These are phyloP conservation scores for Bos javanicus DNA, from an alignment of 2,113 vertebrate genomes.

Conservation along the genomic window DNA sequence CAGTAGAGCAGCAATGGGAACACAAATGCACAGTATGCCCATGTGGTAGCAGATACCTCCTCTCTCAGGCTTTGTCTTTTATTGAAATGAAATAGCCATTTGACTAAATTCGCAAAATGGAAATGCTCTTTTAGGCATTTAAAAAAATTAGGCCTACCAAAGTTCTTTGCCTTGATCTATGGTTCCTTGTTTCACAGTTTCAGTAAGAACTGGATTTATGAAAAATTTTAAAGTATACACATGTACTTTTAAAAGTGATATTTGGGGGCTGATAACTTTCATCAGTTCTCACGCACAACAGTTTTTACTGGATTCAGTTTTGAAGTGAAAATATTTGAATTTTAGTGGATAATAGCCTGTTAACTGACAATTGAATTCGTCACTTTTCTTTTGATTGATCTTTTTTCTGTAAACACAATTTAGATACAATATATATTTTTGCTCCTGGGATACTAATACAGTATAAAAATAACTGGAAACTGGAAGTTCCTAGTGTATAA, in stretches of 20 bases:
- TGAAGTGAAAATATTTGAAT: neutral
- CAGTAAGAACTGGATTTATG: neutral
- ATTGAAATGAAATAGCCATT: neutral
- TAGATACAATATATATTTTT: neutral
- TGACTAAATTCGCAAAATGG: constrained; percentile 6
- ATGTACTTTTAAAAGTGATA: neutral
- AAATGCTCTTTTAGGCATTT: neutral
- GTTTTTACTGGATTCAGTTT: neutral
- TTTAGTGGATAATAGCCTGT: neutral
- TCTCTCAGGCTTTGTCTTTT: neutral
- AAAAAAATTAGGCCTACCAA: neutral
- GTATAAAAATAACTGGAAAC: neutral
- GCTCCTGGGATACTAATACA: neutral
- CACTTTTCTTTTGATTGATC: neutral
- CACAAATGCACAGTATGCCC: too few species aligned
- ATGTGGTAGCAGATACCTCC: accelerated
- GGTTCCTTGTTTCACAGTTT: neutral
- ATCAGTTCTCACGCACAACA: neutral
- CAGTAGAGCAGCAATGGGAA: neutral
- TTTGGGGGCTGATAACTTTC: neutral
- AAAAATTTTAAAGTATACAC: neutral
- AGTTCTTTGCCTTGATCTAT: neutral
- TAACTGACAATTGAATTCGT: neutral
- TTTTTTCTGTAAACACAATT: neutral
- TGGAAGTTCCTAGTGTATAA: neutral